A percentile compares a stretch with the other conserved stretches of the same genome.
phyloP scores from a whole-genome alignment of 2,797 vertebrate species.

The Saguinus oedipus region DNA sequence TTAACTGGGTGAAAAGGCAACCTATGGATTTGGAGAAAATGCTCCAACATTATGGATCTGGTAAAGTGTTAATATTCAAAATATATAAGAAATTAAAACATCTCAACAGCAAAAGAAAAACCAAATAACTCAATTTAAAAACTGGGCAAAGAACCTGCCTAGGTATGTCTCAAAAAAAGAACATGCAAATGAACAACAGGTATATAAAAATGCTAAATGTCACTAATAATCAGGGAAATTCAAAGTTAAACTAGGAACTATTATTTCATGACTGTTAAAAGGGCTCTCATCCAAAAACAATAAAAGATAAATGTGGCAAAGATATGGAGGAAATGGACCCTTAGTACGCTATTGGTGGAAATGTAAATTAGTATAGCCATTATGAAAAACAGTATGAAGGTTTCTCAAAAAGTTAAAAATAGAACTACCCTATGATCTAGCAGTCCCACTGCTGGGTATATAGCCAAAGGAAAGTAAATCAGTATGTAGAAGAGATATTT shows the following conservation, averaged over 20 bases:
- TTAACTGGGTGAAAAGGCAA: not conserved
- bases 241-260: not conserved
- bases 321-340: not conserved
- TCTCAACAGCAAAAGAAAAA: not conserved
- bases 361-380: not conserved
- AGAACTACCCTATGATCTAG: not conserved
- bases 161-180: not conserved
- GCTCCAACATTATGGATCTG: not conserved
- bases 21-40: not conserved
- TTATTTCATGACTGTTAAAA: not conserved
- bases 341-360: not conserved
- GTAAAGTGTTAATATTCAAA: not conserved
- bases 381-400: not conserved
- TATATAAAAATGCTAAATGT: not conserved
- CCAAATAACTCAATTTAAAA: not conserved
- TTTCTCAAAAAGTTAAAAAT: not conserved
- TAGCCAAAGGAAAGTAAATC: not conserved
- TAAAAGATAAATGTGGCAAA: not conserved
- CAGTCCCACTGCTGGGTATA: not conserved
- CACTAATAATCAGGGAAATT: not conserved
- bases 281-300: not conserved
- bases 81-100: not conserved
- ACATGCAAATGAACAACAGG: not conserved
- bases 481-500: not conserved
- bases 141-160: not conserved